Evolutionary conservation across 2,888 invertebrate genomes (phyloP), one percentile per base, ranked within the genome.

Genomic region (Pecten maximus): DNA sequence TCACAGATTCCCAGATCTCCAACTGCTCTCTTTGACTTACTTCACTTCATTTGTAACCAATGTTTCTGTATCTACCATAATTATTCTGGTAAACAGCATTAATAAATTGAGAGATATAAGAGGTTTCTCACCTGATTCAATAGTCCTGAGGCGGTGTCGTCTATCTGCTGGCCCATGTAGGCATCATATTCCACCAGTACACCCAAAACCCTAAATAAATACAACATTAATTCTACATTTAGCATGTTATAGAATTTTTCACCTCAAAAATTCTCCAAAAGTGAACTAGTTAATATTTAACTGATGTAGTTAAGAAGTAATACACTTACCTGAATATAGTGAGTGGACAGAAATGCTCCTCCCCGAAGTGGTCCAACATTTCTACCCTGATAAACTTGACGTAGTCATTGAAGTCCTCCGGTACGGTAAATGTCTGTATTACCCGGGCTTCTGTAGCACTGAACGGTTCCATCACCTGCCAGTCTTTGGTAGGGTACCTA

Each of bases 311-410:
- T 74, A 40, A 39, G 15, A 16, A 39, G 50, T 40, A 44, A 23
- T 35, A n/a, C 10, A 40, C 93, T 91, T 87, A 95, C 95, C 95
- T 95, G 96, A 99, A 98, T 89, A 99, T 97, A n/a, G 99, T 99
- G 93, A 99, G 97, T 0, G 99, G 99, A 96, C 99, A 99, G 96
- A 98, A 99, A 96, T 99, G 99, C 97, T 99, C 99, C 15, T 98
- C 98, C 39, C 99, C 99, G 96, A 99, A 98, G 97, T 99, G 99
- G 74, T 99, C 98, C 93, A 98, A 97, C 95, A 99, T 97, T 95
- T 99, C 99, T 87, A 98, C 96, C 96, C 97, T 92, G 39, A 96
- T 93, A 92, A 93, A 96, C 91, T 96, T 95, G 89, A 95, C 93
- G 91, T 93, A 95, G 50, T 95, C 94, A 40, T 95, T 94, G 54